These are phyloP conservation scores for Scomber colias DNA, from an alignment of 2,113 vertebrate genomes.

Conservation along the genomic window DNA sequence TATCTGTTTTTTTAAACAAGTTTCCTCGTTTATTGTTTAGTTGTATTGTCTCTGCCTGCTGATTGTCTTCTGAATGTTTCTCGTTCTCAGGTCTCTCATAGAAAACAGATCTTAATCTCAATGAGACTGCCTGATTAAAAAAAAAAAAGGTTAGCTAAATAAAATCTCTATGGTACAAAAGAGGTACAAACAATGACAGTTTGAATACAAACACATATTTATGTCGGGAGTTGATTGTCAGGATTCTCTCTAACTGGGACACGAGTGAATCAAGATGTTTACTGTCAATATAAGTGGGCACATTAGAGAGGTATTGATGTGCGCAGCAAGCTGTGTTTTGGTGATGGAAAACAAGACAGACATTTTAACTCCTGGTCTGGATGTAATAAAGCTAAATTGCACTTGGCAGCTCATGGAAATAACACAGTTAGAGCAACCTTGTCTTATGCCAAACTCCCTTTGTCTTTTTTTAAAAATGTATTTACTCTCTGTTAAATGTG, in stretches of 20 bases:
- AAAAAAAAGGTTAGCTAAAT: no score
- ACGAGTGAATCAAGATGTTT: not conserved
- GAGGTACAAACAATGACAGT: conserved; percentile 11
- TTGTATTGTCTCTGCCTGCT: no score
- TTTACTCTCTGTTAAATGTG: conserved; percentile 4
- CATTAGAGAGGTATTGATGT: not conserved
- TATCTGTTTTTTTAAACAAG: no score
- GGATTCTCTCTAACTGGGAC: not conserved
- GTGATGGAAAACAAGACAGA: not conserved
- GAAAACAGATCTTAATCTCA: no score
- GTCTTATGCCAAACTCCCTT: not conserved
- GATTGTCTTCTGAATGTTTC: no score
- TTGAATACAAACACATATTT: conserved; percentile 15
- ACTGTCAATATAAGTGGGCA: conserved; percentile 2
- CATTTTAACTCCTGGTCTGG: conserved; percentile 12
- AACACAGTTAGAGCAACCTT: not conserved
- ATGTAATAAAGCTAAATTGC: conserved; percentile 24
- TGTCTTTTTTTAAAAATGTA: not conserved
- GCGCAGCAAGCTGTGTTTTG: not conserved
- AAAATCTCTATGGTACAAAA: no score
- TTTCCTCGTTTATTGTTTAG: no score
- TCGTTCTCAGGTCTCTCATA: no score
- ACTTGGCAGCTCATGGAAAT: conserved; percentile 13
- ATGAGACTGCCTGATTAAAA: no score
- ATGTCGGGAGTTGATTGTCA: not conserved